Evolutionary conservation across 1,140 invertebrate genomes (phyloP).

Genomic region (Lordiphosa stackelbergi): DNA sequence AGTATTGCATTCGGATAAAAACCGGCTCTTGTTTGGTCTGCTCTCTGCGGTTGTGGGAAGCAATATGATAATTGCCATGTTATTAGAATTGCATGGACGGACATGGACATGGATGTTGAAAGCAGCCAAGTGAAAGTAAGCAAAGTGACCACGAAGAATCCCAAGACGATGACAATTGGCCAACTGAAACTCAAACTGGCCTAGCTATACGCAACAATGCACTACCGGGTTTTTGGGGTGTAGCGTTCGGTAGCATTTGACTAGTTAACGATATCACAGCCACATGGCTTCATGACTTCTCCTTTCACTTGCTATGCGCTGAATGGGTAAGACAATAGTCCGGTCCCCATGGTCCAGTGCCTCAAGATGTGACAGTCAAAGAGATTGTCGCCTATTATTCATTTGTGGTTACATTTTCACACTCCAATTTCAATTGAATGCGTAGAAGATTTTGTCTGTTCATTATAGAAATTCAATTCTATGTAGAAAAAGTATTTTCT

Average conservation of each 20-base stretch:
- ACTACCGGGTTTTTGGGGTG: constrained; percentile 65
- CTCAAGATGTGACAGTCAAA: constrained; percentile 21
- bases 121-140: constrained; percentile 29
- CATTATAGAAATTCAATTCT: constrained; percentile 40
- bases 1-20: constrained; percentile 29
- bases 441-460: constrained; percentile 4
- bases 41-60: constrained; percentile 36
- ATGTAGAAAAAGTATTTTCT: constrained; percentile 24
- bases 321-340: constrained; percentile 7
- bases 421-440: constrained; percentile 58
- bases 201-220: constrained; percentile 48
- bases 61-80: constrained; percentile 49
- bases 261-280: constrained; percentile 64
- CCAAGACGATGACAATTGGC: constrained; percentile 27
- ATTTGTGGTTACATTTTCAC: constrained; percentile 67
- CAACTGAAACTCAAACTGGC: constrained; percentile 29
- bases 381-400: constrained; percentile 46
- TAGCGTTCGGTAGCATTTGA: constrained; percentile 38
- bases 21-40: constrained; percentile 22
- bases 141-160: background rate
- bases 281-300: constrained; percentile 48
- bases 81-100: constrained; percentile 61
- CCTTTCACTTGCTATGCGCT: constrained; percentile 52
- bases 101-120: constrained; percentile 28
- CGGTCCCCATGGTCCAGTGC: constrained; percentile 50